phyloP scores from a whole-genome alignment of 2,888 invertebrate species.

The Macropis europaea region DNA sequence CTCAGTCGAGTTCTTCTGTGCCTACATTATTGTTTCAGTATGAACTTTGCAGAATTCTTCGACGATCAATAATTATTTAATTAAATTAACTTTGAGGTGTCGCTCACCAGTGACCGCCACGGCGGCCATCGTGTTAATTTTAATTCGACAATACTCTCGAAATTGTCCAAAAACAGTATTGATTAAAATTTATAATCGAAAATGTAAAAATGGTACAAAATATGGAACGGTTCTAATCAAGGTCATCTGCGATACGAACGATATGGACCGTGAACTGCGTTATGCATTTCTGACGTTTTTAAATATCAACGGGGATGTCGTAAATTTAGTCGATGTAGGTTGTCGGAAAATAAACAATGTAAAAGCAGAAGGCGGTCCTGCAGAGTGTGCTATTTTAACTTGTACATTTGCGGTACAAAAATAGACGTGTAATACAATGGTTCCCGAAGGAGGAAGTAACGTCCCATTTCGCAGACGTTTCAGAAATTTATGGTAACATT shows the following conservation, averaged over 20 bases:
- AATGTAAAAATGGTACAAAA: too few relatives aligned
- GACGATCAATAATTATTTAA: too few relatives aligned
- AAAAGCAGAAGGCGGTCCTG: conserved; percentile 10
- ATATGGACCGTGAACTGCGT: neutral
- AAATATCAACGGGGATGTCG: neutral
- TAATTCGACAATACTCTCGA: neutral
- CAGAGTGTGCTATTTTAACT: conserved; percentile 8
- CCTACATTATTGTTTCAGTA: too few relatives aligned
- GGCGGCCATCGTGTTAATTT: neutral
- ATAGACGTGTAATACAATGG: conserved; percentile 28
- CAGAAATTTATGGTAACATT: conserved; percentile 37
- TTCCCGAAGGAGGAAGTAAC: conserved; percentile 26
- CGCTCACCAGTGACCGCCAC: too few relatives aligned
- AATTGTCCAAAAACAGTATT: neutral
- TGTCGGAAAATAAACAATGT: conserved; percentile 13
- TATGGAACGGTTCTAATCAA: neutral
- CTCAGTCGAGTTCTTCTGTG: too few relatives aligned
- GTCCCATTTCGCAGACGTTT: neutral
- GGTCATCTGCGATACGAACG: neutral
- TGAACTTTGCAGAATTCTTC: too few relatives aligned
- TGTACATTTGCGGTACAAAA: conserved; percentile 4
- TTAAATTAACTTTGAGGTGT: too few relatives aligned
- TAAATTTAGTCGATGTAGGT: conserved; percentile 12
- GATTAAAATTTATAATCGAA: too few relatives aligned
- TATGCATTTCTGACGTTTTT: neutral